Evolutionary conservation across 2,888 invertebrate species (phyloP), one percentile per base, ranked within the genome.

Genomic region (Drosophila parthenogenetica): DNA sequence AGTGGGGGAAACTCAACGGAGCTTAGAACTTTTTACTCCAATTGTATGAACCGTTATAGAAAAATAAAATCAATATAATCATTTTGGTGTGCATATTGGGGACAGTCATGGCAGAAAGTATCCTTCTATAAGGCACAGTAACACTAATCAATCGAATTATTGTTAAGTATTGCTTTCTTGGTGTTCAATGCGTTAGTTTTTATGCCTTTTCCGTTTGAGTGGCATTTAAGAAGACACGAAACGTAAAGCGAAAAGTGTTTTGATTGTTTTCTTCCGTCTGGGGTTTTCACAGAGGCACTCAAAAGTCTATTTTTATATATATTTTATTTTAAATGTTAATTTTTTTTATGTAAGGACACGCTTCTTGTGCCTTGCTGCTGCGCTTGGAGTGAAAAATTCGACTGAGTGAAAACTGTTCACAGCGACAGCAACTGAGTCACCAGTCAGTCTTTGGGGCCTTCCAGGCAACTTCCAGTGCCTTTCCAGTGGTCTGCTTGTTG

Each of bases 21-120:
- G 51, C 42, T 91, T 91, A 91, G 63, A 86, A 77, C 80, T 90
- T 91, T 89, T 90, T 90, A 92, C 89, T 92, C 92, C 92, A 92
- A 92, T 92, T 92, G 87, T 92, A 92, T 68, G 92, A 92, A 83
- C 92, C 92, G 90, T 92, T 92, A 77, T 92, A 92, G 90, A 91
- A 92, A 91, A 92, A 92, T 86, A 92, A 91, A 90, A 92, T 92
- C 90, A 92, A 90, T 89, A 92, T 92, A 82, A 92, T 91, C 88
- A 90, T 89, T 90, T 90, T 90, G 69, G 87, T 84, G 89, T 91
- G 90, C 92, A 91, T 92, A 89, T 92, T 90, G 88, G 59, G 50
- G 50, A 84, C 81, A 75, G 89, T 89, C 90, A 90, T 90, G 68
- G 81, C 89, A 83, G 69, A 67, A 45, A 63, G 25, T 13, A 53